Evolutionary conservation across 2,888 invertebrate species (phyloP).

Genomic region (Odontocerum albicorne): DNA sequence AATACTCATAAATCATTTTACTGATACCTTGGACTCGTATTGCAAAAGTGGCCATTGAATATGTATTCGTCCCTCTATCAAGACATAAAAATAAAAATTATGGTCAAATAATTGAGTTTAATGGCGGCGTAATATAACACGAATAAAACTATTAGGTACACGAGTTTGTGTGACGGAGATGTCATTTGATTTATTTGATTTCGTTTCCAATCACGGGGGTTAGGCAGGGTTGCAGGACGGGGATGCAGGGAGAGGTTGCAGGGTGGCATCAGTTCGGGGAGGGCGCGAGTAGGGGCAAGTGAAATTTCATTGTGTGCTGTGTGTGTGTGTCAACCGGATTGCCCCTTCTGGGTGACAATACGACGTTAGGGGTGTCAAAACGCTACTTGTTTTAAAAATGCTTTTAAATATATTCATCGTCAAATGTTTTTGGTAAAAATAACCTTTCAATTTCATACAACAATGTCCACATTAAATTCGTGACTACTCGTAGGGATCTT

Average conservation of each 20-base stretch:
- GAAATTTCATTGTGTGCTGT: constrained; percentile 5
- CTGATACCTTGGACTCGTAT: too few species aligned
- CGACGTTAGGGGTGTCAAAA: too few species aligned
- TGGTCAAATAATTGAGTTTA: constrained; percentile 33
- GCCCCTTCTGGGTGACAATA: too few species aligned
- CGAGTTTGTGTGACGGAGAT: constrained; percentile 18
- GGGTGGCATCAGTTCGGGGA: background rate
- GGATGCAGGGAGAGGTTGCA: background rate
- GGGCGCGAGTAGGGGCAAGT: background rate
- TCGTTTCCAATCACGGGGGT: constrained; percentile 11
- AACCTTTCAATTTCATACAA: too few species aligned
- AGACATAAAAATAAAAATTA: constrained; percentile 33
- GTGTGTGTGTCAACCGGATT: constrained; percentile 16
- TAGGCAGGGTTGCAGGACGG: background rate
- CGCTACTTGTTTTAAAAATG: too few species aligned
- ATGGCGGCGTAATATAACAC: constrained; percentile 32
- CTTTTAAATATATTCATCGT: too few species aligned
- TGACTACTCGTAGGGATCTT: too few species aligned
- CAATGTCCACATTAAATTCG: too few species aligned
- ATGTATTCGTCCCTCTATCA: constrained; percentile 16
- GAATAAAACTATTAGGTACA: constrained; percentile 34
- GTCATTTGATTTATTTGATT: constrained; percentile 31
- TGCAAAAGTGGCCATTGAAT: too few species aligned
- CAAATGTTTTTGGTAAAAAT: too few species aligned
- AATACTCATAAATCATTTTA: too few species aligned